A percentile compares a stretch with the other conserved stretches of the same genome.
Conservation (phyloP, 2,113 vertebrate genomes). For the Natator depressus region DNA sequence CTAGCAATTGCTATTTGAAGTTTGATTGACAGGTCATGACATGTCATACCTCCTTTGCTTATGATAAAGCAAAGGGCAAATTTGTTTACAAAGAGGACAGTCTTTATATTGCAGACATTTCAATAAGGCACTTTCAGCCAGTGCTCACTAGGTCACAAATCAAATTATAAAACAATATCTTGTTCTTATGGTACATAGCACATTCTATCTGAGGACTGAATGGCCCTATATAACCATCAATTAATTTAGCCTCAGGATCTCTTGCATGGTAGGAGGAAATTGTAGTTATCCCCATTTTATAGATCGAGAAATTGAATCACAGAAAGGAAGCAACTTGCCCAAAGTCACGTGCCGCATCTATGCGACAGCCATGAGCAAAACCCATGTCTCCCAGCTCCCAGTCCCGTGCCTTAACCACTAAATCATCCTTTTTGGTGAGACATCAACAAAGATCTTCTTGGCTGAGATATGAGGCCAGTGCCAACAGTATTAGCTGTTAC, state of each 20-base stretch:
- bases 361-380: rapidly evolving
- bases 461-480: not conserved
- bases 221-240: not conserved
- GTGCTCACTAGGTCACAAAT: not conserved
- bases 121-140: not conserved
- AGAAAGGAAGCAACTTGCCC: not conserved
- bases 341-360: rapidly evolving
- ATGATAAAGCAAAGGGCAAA: constrained; percentile 38
- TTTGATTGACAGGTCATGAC: constrained; percentile 12
- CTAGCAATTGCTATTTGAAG: constrained; percentile 13
- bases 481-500: not conserved
- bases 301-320: rapidly evolving
- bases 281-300: not conserved
- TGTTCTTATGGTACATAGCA: not conserved
- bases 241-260: not conserved
- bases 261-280: not conserved
- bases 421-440: not conserved
- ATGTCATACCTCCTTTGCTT: constrained; percentile 10
- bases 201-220: not conserved
- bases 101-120: not conserved
- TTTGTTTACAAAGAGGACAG: not conserved
- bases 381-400: not conserved
- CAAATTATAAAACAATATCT: not conserved
- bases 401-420: not conserved
- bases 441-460: not conserved